Base-by-base conservation (phyloP, 2,797 vertebrate genomes). In the Sebastes nivosus region DNA sequence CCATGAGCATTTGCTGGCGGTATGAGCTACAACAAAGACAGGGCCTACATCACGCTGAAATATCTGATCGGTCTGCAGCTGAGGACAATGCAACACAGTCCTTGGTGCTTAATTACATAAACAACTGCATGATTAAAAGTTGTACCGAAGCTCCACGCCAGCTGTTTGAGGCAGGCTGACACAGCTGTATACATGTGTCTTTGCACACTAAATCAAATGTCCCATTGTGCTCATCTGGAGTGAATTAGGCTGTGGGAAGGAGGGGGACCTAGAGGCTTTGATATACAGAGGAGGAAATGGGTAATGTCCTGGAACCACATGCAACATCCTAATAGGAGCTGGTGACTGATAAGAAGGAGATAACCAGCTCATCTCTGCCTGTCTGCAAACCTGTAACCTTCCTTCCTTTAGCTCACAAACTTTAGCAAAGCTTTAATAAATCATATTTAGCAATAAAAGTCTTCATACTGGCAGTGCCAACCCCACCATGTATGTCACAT, bases 171-270 rank as follows among this genome's bases (percentile, higher is more conserved):
- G 88, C 93, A 86, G 85, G 76, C 93, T 88, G 91, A 94, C 90
- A 88, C 93, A 93, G 95, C 94, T 95, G 94, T 94, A 93, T 93
- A 93, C 94, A 94, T 92, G 93, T 94, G 90, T 95, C 92, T 95
- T 87, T 87, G 92, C 84, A 85, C 90, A 93, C 94, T 93, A 94
- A 94, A 95, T 95, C 94, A 95, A 95, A 95, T 88, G 92, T 94
- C 94, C 94, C 92, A 92, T 94, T 94, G 94, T 95, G 94, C 89
- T 95, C 94, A 94, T 95, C 94, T 95, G 95, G 94, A 94, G 79
- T 87, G 89, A 93, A 94, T 95, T 95, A 95, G 90, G 75, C 68
- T 58, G 66, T 60, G 59, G 78, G 85, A 85, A 80, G 90, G 87
- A 80, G 72, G 87, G 88, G 88, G 78, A 77, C 60, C 72, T 87